Conservation (phyloP, 1,140 invertebrate genomes). For the Drosophila nigromelanica region DNA sequence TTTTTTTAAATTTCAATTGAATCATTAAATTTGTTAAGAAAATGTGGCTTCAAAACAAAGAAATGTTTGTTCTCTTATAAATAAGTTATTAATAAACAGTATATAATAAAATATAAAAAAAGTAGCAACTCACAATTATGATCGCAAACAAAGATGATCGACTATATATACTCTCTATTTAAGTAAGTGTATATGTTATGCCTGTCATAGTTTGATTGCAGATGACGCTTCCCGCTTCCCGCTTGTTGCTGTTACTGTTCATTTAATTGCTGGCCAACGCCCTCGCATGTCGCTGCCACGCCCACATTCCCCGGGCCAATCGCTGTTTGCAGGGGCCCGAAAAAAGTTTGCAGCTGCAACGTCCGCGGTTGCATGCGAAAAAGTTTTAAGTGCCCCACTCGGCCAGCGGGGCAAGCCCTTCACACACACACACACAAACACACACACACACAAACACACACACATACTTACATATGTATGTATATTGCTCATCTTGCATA, state of each 20-base stretch:
- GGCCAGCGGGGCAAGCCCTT: background rate
- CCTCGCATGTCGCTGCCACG: slow-evolving; percentile 7
- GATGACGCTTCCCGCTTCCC: background rate
- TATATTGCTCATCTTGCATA: slow-evolving; percentile 46
- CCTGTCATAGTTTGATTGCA: background rate
- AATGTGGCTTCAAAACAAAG: no score
- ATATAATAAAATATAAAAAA: no score
- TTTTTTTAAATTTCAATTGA: no score
- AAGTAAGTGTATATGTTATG: slow-evolving; percentile 4
- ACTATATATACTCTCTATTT: no score
- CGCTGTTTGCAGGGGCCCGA: slow-evolving; percentile 10
- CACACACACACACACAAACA: no score
- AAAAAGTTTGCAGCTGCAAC: slow-evolving; percentile 71
- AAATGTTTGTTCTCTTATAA: no score
- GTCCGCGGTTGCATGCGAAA: slow-evolving; percentile 75
- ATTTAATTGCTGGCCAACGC: slow-evolving; percentile 64
- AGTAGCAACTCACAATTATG: no score
- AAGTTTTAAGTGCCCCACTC: slow-evolving; percentile 77
- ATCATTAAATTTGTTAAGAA: no score
- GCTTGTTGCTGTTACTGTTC: slow-evolving; percentile 23
- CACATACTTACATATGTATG: no score
- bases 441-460: no score
- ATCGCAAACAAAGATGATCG: no score
- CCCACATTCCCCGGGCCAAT: background rate
- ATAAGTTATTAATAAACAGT: no score